Percentiles rank a stretch among this genome's conserved stretches.
Conservation (phyloP, 35 echinoderm and acorn worm genomes). For the Ptychodera flava region DNA sequence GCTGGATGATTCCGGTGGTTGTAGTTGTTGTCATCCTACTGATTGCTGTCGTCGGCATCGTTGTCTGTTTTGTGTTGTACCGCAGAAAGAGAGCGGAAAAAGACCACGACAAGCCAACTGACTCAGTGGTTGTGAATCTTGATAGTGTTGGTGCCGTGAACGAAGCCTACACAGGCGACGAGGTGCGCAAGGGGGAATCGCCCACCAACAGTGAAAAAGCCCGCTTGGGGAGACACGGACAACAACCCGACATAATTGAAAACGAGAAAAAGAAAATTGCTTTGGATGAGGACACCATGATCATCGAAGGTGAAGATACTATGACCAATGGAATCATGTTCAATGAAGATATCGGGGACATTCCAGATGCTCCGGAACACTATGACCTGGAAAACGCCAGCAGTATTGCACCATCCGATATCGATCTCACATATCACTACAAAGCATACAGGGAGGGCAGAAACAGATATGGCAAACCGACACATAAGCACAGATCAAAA, state of each 20-base stretch:
- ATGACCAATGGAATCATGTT: conserved; percentile 3
- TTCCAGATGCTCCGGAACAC: conserved; percentile 44
- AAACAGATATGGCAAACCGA: conserved; percentile 13
- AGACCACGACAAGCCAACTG: not conserved
- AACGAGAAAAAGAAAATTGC: conserved; percentile 17
- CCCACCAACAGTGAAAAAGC: not conserved
- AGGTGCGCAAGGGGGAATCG: not conserved
- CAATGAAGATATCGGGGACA: conserved; percentile 7
- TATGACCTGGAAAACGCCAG: conserved; percentile 97
- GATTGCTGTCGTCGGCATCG: conserved; percentile 25
- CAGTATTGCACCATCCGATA: conserved; percentile 92
- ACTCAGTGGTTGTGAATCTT: not conserved
- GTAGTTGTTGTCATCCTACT: conserved; percentile 40
- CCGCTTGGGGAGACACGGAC: not conserved
- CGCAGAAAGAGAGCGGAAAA: not conserved
- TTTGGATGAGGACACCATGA: conserved; percentile 91
- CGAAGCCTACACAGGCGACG: conserved; percentile 15
- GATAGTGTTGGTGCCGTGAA: not conserved
- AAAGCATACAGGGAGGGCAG: conserved; percentile 68
- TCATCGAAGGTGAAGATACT: not conserved
- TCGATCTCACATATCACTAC: conserved; percentile 92
- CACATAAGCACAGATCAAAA: conserved; percentile 37
- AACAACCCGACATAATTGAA: conserved; percentile 57
- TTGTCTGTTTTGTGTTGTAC: not conserved
- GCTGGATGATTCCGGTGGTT: not conserved